These are phyloP conservation scores for Callyntrura sp. DNA, from an alignment of 2,888 invertebrate species.

Conservation along the genomic window DNA sequence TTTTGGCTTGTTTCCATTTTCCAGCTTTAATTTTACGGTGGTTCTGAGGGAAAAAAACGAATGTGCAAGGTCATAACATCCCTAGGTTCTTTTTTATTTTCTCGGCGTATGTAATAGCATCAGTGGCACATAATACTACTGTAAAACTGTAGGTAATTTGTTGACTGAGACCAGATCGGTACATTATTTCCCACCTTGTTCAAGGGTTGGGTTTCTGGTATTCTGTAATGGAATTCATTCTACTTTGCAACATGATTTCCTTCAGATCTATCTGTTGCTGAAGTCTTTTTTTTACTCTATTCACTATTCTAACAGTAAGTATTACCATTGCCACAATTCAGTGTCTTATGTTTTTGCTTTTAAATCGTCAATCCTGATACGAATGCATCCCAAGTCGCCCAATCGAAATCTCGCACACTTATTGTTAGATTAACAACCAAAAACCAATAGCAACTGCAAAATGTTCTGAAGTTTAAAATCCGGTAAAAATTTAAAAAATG, in stretches of 20 bases:
- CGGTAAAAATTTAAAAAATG: too few species aligned
- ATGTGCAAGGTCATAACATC: constrained; percentile 60
- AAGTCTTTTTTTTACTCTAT: too few species aligned
- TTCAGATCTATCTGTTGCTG: constrained; percentile 63
- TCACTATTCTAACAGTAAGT: too few species aligned
- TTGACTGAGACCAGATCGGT: constrained; percentile 35
- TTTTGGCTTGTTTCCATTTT: constrained; percentile 67
- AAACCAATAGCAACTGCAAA: too few species aligned
- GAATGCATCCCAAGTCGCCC: too few species aligned
- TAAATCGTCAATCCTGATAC: too few species aligned
- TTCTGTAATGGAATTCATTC: neutral
- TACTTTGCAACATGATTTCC: too few species aligned
- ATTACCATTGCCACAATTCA: too few species aligned
- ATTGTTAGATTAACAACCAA: too few species aligned
- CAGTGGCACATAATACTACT: neutral
- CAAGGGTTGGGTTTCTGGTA: neutral
- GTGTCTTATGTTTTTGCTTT: too few species aligned
- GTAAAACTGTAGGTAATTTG: constrained; percentile 29
- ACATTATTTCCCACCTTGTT: neutral
- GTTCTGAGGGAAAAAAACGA: neutral
- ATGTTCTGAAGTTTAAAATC: too few species aligned
- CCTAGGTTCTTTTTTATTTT: neutral
- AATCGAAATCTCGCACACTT: too few species aligned
- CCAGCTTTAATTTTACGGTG: constrained; percentile 9
- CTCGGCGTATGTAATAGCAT: neutral